Evolutionary conservation across 2,797 vertebrate species (phyloP), one percentile per base, ranked within the genome.

Genomic region (Phataginus tetradactyla): DNA sequence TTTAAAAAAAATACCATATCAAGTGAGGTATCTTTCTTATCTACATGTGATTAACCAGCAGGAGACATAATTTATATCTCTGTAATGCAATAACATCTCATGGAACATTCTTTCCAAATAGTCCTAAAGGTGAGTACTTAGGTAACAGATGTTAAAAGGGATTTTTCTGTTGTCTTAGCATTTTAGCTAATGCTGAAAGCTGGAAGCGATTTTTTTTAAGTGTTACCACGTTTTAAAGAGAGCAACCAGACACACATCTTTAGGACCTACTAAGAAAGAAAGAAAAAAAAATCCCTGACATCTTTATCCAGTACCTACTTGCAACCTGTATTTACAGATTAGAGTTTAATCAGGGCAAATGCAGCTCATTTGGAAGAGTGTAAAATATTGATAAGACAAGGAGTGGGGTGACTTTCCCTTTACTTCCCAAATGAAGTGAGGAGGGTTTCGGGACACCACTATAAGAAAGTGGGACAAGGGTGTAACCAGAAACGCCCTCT

Each of bases 111-210:
- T 93, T 10, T 51, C n/a, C 55, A 29, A 80, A 61, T 71, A 85
- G 10, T 55, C 13, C 9, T 34, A 84, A 61, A 95, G 39, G n/a
- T 75, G 13, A 90, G 4, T 45, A 11, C 20, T 80, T 59, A 59
- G 17, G 10, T 29, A 55, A 49, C 5, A 87, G 7, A 61, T n/a
- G 2, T 63, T 72, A 93, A 85, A 23, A 39, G 29, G 23, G 32
- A 63, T 53, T 74, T 72, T 88, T 75, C 49, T 80, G 13, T 69
- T 95, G 4, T 61, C 34, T 80, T 75, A 55, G 20, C 9, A 61
- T 90, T 64, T 94, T 68, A 37, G 37, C 23, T 69, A 27, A 55
- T 74, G 29, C 3, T 25, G 39, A 53, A 59, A 72, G 53, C 57
- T 42, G 25, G 74, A 49, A 92, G 3, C 1, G 25, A 25, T 53